Conservation (phyloP, 2,797 vertebrate species). For the Gambusia yucatana region DNA sequence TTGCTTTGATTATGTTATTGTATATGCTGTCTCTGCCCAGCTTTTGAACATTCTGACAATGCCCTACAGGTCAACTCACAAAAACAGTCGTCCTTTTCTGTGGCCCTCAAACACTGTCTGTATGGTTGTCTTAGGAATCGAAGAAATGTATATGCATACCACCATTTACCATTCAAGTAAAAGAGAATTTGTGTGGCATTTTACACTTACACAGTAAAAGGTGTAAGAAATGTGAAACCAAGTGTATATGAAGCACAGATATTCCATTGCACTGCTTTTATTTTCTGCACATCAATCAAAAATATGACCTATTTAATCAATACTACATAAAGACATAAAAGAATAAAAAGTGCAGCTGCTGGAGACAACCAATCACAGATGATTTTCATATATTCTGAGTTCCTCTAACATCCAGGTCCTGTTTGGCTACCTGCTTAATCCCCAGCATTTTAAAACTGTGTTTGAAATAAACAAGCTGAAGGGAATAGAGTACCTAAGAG, state of each 20-base stretch:
- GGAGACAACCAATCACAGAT: slow-evolving; percentile 59
- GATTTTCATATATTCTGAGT: slow-evolving; percentile 68
- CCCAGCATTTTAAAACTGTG: slow-evolving; percentile 78
- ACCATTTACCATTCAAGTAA: slow-evolving; percentile 22
- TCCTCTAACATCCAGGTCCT: slow-evolving; percentile 74
- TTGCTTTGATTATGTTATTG: slow-evolving; percentile 77
- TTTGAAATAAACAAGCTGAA: slow-evolving; percentile 82
- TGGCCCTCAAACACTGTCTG: slow-evolving; percentile 56
- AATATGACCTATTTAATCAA: slow-evolving; percentile 65
- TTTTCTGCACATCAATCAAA: slow-evolving; percentile 31
- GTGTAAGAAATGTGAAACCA: slow-evolving; percentile 14
- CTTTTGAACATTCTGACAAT: slow-evolving; percentile 71
- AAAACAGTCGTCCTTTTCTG: slow-evolving; percentile 61
- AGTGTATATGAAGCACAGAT: slow-evolving; percentile 25
- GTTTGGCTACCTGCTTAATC: slow-evolving; percentile 82
- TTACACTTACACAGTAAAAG: slow-evolving; percentile 19
- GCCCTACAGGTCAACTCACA: slow-evolving; percentile 69
- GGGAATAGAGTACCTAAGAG: slow-evolving; percentile 75
- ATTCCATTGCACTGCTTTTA: slow-evolving; percentile 13
- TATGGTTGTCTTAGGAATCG: slow-evolving; percentile 35
- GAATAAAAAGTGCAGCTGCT: slow-evolving; percentile 47
- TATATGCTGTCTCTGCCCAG: slow-evolving; percentile 55
- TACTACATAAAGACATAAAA: slow-evolving; percentile 53
- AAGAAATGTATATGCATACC: slow-evolving; percentile 25
- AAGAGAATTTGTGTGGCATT: slow-evolving; percentile 16